Percentiles rank a stretch among this genome's conserved stretches.
Conservation (phyloP, 1,140 invertebrate genomes). For the Drosophila kanapiae region DNA sequence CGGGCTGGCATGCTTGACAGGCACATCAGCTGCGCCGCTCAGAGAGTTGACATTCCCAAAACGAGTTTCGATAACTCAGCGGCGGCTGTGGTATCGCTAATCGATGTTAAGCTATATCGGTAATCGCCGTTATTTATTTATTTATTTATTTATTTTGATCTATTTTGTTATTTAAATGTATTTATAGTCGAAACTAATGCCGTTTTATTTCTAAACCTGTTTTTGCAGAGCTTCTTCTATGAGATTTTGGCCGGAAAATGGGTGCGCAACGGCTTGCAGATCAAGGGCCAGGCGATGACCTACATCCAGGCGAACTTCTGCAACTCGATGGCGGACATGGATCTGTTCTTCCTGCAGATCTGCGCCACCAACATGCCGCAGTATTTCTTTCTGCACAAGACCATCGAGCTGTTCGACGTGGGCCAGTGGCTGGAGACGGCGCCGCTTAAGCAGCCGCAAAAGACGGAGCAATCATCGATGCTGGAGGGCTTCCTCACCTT, state of each 20-base stretch:
- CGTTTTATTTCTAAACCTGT: background rate
- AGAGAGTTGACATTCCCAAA: constrained; percentile 35
- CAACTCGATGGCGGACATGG: constrained; percentile 99
- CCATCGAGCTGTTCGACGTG: constrained; percentile 95
- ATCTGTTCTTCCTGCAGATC: constrained; percentile 96
- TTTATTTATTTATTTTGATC: background rate
- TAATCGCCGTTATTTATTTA: constrained; percentile 18
- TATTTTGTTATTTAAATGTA: background rate
- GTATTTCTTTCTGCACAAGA: constrained; percentile 93
- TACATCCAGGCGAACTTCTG: constrained; percentile 99
- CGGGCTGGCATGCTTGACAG: constrained; percentile 21
- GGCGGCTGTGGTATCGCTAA: background rate
- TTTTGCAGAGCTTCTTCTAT: constrained; percentile 94
- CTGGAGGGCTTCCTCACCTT: constrained; percentile 96
- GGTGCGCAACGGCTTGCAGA: constrained; percentile 98
- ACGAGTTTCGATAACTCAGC: constrained; percentile 31
- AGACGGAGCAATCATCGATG: constrained; percentile 94
- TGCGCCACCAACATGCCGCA: constrained; percentile 95
- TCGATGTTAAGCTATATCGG: constrained; percentile 9
- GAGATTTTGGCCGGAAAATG: constrained; percentile 97
- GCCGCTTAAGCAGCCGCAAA: constrained; percentile 88
- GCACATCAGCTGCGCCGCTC: constrained; percentile 4
- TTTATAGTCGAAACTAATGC: background rate
- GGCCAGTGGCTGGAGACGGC: constrained; percentile 94
- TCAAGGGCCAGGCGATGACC: constrained; percentile 99